phyloP scores from a whole-genome alignment of 2,888 invertebrate genomes.

The Crematogaster levior region DNA sequence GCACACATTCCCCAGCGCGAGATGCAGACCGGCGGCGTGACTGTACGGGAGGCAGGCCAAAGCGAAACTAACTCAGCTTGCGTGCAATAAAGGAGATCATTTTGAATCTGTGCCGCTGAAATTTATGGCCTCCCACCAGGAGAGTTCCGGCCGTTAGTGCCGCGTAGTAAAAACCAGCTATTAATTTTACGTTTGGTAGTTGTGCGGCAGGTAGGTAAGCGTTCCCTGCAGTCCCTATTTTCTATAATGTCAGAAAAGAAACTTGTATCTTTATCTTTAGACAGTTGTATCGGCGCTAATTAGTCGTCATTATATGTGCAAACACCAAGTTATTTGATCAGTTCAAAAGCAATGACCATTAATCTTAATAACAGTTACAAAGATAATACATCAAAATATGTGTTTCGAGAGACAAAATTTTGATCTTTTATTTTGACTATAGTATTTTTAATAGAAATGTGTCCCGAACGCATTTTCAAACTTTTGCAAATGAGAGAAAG shows the following conservation, averaged over 20 bases:
- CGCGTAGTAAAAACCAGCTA: slow-evolving; percentile 76
- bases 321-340: background rate
- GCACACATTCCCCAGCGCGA: slow-evolving; percentile 32
- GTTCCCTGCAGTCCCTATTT: background rate
- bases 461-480: background rate
- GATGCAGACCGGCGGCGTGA: slow-evolving; percentile 63
- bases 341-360: background rate
- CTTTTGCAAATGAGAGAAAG: background rate
- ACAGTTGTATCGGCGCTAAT: background rate
- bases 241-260: background rate
- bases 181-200: slow-evolving; percentile 79
- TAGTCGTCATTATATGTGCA: background rate
- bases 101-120: slow-evolving; percentile 86
- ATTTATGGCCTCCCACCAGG: slow-evolving; percentile 86
- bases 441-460: background rate
- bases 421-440: background rate
- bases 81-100: slow-evolving; percentile 87
- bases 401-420: background rate
- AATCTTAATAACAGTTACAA: background rate
- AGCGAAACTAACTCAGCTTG: slow-evolving; percentile 82
- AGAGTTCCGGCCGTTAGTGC: slow-evolving; percentile 65
- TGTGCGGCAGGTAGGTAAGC: slow-evolving; percentile 37
- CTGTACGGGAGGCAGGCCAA: slow-evolving; percentile 78
- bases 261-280: background rate
- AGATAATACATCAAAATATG: background rate